Conservation (phyloP, 2,797 vertebrate species). For the Glyptemys insculpta region DNA sequence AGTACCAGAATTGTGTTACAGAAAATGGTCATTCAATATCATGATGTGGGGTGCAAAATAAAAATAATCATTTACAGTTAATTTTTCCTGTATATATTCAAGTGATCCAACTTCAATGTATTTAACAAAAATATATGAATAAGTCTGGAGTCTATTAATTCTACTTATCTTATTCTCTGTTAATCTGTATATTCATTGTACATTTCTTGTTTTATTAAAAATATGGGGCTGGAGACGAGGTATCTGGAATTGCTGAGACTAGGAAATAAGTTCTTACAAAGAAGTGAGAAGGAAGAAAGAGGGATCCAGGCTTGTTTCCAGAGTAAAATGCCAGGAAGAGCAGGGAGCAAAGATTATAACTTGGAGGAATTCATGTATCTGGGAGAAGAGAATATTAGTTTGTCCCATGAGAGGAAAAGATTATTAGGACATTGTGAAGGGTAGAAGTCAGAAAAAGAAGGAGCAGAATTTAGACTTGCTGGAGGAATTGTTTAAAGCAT, state of each 20-base stretch:
- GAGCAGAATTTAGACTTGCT: not conserved
- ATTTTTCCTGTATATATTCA: not conserved
- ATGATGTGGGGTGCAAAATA: not conserved
- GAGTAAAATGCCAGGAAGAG: not conserved
- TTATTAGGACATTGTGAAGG: not conserved
- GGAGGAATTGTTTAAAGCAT: not conserved
- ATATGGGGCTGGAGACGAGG: not conserved
- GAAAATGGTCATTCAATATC: not conserved
- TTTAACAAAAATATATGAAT: not conserved
- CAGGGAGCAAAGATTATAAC: not conserved
- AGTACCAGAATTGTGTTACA: not conserved
- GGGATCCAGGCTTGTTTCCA: not conserved
- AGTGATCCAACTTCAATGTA: not conserved
- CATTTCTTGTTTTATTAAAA: not conserved
- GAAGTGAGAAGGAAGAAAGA: not conserved
- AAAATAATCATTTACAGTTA: not conserved
- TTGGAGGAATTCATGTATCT: not conserved
- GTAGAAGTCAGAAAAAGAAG: not conserved
- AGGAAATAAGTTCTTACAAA: not conserved
- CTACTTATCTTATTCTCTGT: not conserved
- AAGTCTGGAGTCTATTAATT: not conserved
- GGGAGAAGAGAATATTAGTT: not conserved
- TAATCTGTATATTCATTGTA: not conserved
- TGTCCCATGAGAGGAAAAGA: not conserved
- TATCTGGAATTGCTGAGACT: not conserved